Percentiles rank a stretch among this genome's conserved stretches.
phyloP scores from a whole-genome alignment of 1,140 invertebrate genomes.

The Drosophila lacteicornis region DNA sequence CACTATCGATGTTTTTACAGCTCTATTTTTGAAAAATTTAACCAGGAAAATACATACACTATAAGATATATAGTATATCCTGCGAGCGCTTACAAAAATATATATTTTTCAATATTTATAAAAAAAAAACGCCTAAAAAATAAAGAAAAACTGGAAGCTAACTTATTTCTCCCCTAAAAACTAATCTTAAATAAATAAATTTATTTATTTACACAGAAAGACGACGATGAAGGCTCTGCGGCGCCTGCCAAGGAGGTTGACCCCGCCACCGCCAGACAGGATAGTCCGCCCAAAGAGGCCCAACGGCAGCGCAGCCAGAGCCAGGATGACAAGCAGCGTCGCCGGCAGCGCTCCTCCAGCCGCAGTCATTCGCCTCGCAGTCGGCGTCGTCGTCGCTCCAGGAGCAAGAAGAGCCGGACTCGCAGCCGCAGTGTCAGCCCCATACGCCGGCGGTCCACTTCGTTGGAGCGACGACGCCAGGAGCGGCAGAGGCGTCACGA shows the following conservation, averaged over 20 bases:
- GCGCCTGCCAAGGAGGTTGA: background rate
- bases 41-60: background rate
- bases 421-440: constrained; percentile 60
- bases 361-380: constrained; percentile 51
- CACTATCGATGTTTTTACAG: too few relatives aligned
- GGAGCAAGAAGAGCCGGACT: constrained; percentile 41
- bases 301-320: constrained; percentile 48
- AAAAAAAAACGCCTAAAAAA: too few relatives aligned
- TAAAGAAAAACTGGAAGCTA: background rate
- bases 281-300: constrained; percentile 6
- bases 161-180: too few relatives aligned
- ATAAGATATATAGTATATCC: too few relatives aligned
- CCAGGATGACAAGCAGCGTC: constrained; percentile 9
- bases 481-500: constrained; percentile 74
- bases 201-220: constrained; percentile 41
- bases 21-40: background rate
- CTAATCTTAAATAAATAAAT: too few relatives aligned
- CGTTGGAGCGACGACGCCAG: constrained; percentile 66
- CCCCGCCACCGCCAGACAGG: constrained; percentile 3
- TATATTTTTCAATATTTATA: background rate
- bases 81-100: background rate
- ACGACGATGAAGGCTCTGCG: constrained; percentile 28
- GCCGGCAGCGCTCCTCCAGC: constrained; percentile 20
- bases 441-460: constrained; percentile 61
- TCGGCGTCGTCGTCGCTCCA: constrained; percentile 45